Evolutionary conservation across 1,140 invertebrate genomes (phyloP).

Genomic region (Triops cancriformis): DNA sequence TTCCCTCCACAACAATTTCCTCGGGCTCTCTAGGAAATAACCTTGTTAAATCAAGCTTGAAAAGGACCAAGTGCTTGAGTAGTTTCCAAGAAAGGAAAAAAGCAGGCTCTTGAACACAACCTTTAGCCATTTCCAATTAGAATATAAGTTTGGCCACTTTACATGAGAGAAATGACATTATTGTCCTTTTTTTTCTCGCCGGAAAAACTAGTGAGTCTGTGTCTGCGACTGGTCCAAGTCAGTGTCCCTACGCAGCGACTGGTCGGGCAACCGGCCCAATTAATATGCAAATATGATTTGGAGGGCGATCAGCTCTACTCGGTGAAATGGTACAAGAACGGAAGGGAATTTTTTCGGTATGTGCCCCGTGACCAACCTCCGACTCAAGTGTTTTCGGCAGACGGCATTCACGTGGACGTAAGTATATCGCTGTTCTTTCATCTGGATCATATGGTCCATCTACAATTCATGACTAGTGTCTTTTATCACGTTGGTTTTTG

Average conservation of each 20-base stretch:
- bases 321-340: slow-evolving; percentile 50
- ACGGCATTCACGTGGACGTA: slow-evolving; percentile 72
- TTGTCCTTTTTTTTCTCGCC: neutral
- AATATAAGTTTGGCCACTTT: neutral
- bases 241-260: slow-evolving; percentile 18
- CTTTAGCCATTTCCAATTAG: slow-evolving; percentile 6
- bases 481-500: neutral
- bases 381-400: slow-evolving; percentile 59
- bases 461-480: neutral
- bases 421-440: slow-evolving; percentile 40
- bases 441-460: slow-evolving; percentile 20
- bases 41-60: slow-evolving; percentile 6
- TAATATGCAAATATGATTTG: slow-evolving; percentile 40
- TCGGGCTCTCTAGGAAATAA: neutral
- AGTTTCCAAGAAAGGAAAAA: neutral
- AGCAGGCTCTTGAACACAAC: neutral
- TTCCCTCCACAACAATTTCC: neutral
- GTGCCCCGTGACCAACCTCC: slow-evolving; percentile 61
- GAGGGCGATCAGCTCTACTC: slow-evolving; percentile 39
- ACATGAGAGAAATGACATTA: neutral
- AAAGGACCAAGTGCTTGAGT: neutral
- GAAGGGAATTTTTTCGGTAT: slow-evolving; percentile 75
- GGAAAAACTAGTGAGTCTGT: slow-evolving; percentile 13
- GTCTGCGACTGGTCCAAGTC: slow-evolving; percentile 25
- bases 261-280: slow-evolving; percentile 14